Percentiles rank a stretch among this genome's conserved stretches.
Conservation (phyloP, 2,888 invertebrate species). For the Ectemnius cavifrons region DNA sequence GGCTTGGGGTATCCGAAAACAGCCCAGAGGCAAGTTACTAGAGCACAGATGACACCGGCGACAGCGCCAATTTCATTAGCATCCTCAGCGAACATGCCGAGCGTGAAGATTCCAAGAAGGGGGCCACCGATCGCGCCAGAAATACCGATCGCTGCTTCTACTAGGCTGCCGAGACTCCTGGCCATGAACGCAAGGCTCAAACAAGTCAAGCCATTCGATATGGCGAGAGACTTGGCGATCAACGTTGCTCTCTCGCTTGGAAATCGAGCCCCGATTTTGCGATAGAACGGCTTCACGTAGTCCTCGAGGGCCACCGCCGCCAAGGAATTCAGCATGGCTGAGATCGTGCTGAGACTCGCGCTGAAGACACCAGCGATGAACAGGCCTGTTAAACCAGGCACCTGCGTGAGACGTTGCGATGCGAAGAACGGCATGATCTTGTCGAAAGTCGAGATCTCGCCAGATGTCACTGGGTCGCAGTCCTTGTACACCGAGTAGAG, state of each 20-base stretch:
- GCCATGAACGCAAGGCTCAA: conserved; percentile 66
- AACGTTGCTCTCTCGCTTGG: conserved; percentile 86
- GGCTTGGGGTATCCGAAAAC: conserved; percentile 67
- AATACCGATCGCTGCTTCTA: conserved; percentile 86
- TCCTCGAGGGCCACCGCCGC: conserved; percentile 94
- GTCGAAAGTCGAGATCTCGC: conserved; percentile 84
- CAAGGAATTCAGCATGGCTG: conserved; percentile 93
- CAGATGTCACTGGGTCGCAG: conserved; percentile 88
- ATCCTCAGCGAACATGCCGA: conserved; percentile 92
- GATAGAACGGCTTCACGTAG: conserved; percentile 82
- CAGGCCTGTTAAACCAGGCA: conserved; percentile 74
- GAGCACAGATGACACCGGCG: conserved; percentile 58
- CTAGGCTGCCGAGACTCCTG: conserved; percentile 63
- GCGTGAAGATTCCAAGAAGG: conserved; percentile 89
- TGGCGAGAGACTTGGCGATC: conserved; percentile 77
- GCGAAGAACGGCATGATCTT: conserved; percentile 88
- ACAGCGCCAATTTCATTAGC: conserved; percentile 81
- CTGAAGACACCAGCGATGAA: conserved; percentile 87
- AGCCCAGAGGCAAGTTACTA: conserved; percentile 59
- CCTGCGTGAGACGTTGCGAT: conserved; percentile 81
- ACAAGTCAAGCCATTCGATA: conserved; percentile 64
- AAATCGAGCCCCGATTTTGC: conserved; percentile 75
- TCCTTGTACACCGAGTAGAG: conserved; percentile 89
- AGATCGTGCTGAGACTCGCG: conserved; percentile 94
- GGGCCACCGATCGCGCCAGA: conserved; percentile 93